A percentile compares a stretch with the other conserved stretches of the same genome.
Evolutionary conservation across 2,888 invertebrate species (phyloP).

Genomic region (Pristionchus japonicus): DNA sequence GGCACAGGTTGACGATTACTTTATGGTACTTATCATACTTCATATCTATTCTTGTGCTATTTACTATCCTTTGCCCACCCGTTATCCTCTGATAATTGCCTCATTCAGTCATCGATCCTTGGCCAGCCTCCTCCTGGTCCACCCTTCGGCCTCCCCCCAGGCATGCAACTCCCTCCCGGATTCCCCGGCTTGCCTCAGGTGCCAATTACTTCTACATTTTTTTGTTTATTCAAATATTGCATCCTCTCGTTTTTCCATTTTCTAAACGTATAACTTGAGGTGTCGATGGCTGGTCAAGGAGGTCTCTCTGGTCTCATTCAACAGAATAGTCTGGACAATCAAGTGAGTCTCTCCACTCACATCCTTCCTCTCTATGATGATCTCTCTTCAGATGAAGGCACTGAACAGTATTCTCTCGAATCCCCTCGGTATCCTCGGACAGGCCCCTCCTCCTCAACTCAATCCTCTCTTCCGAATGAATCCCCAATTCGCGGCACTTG

Average conservation of each 20-base stretch:
- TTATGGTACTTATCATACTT: too few species aligned
- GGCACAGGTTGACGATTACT: neutral
- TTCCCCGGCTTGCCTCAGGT: slow-evolving; percentile 32
- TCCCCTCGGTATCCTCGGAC: neutral
- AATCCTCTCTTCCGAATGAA: slow-evolving; percentile 11
- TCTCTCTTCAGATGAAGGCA: slow-evolving; percentile 19
- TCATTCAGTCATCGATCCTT: neutral
- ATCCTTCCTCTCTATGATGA: neutral
- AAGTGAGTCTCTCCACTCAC: neutral
- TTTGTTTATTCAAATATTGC: neutral
- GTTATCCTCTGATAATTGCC: neutral
- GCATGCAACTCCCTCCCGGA: slow-evolving; percentile 5
- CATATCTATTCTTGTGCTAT: too few species aligned
- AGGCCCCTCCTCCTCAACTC: slow-evolving; percentile 28
- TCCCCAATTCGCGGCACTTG: neutral
- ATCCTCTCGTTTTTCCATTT: neutral
- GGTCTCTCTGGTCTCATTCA: slow-evolving; percentile 26
- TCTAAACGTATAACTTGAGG: neutral
- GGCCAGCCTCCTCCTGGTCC: slow-evolving; percentile 8
- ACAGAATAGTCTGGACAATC: slow-evolving; percentile 25
- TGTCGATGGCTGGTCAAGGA: neutral
- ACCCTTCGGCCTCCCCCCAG: slow-evolving; percentile 24
- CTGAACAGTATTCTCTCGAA: slow-evolving; percentile 20
- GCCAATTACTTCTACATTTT: neutral
- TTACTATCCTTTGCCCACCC: too few species aligned